These are phyloP conservation scores for Euwallacea fornicatus DNA, from an alignment of 1,140 invertebrate genomes.

Conservation along the genomic window DNA sequence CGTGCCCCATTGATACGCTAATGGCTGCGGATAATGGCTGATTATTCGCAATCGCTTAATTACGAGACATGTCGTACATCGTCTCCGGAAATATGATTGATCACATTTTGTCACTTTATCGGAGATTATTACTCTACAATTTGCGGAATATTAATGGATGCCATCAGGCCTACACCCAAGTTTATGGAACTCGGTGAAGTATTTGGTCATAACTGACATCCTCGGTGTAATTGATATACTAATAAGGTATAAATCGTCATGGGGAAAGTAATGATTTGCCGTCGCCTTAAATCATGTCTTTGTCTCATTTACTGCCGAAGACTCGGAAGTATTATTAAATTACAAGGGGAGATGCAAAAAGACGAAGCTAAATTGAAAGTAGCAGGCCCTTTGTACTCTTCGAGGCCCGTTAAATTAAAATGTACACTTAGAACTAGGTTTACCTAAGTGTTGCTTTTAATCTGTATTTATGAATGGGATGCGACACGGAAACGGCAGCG, in stretches of 20 bases:
- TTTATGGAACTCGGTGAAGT: constrained; percentile 22
- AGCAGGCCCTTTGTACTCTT: background rate
- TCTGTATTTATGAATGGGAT: constrained; percentile 2
- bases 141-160: constrained; percentile 35
- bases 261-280: constrained; percentile 10
- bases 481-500: background rate
- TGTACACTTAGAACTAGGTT: constrained; percentile 1
- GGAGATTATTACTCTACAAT: constrained; percentile 31
- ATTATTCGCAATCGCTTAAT: constrained; percentile 31
- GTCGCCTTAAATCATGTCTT: background rate
- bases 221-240: constrained; percentile 13
- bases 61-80: constrained; percentile 26
- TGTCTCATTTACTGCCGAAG: no score
- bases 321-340: no score
- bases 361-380: background rate
- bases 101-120: constrained; percentile 37
- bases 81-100: constrained; percentile 28
- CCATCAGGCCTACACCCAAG: constrained; percentile 25
- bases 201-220: constrained; percentile 25
- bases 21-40: constrained; percentile 22
- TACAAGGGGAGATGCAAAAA: no score
- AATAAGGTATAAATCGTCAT: constrained; percentile 15
- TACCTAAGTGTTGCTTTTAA: constrained; percentile 1
- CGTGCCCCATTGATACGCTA: constrained; percentile 13
- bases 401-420: constrained; percentile 1